Conservation (phyloP, 1,140 invertebrate genomes). For the Ylistrum balloti region DNA sequence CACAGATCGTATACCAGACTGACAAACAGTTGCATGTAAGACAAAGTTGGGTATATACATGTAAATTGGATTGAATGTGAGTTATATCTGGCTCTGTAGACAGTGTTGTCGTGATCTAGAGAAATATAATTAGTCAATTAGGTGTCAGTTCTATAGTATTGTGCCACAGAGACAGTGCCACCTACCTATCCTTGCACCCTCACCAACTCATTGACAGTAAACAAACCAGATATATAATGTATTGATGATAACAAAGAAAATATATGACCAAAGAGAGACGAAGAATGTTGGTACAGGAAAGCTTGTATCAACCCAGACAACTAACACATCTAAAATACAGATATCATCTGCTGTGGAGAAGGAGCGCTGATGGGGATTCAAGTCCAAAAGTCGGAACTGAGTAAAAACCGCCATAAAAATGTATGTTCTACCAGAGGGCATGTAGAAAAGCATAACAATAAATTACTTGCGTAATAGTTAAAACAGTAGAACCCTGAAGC, state of each 20-base stretch:
- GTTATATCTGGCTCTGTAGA: background rate
- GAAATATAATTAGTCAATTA: conserved; percentile 4
- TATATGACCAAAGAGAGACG: background rate
- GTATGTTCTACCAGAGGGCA: conserved; percentile 21
- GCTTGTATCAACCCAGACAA: background rate
- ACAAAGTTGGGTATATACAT: background rate
- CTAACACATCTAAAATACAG: conserved; percentile 24
- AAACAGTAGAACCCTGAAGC: background rate
- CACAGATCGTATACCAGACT: background rate
- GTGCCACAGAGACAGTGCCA: background rate
- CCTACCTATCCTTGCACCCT: background rate
- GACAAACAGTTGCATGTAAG: conserved; percentile 16
- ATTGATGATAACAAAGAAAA: conserved; percentile 29
- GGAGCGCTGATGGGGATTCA: conserved; percentile 30
- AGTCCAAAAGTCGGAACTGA: conserved; percentile 7
- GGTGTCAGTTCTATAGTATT: background rate
- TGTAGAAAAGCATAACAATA: conserved; percentile 23
- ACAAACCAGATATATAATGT: conserved; percentile 19
- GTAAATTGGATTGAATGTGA: conserved; percentile 35
- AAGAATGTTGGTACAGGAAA: background rate
- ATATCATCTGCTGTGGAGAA: background rate
- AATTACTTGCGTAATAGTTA: conserved; percentile 40
- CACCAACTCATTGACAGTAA: conserved; percentile 12
- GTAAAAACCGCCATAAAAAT: conserved; percentile 39
- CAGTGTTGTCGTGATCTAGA: background rate